Evolutionary conservation across 92 coral and sea anemone species (phyloP).

Genomic region (Zoanthus solanderi): DNA sequence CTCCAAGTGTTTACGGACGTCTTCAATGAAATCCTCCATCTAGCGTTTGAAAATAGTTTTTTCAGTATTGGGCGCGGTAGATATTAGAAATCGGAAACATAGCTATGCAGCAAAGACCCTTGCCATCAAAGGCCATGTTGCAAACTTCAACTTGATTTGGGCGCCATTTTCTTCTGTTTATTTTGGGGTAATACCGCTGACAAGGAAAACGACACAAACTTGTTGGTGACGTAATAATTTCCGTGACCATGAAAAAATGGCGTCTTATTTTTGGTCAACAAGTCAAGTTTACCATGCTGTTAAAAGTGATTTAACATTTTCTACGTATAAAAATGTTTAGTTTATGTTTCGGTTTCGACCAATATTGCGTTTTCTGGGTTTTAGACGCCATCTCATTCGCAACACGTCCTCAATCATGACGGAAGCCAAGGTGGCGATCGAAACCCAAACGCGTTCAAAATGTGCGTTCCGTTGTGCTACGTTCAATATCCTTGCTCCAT

Average conservation of each 20-base stretch:
- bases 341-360: conserved; percentile 41
- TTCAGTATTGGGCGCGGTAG: not conserved
- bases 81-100: not conserved
- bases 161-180: conserved; percentile 36
- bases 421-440: not conserved
- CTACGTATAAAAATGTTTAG: conserved; percentile 25
- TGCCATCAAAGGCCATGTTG: not conserved
- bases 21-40: conserved; percentile 20
- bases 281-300: not conserved
- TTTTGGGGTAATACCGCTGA: conserved; percentile 32
- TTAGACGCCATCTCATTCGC: conserved; percentile 35
- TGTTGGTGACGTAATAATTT: conserved; percentile 24
- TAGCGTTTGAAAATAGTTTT: not conserved
- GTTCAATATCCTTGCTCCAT: conserved; percentile 44
- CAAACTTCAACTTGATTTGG: not conserved
- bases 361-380: conserved; percentile 30
- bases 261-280: not conserved
- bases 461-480: conserved; percentile 48
- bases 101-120: not conserved
- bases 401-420: conserved; percentile 37
- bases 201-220: not conserved
- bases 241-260: not conserved
- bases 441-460: conserved; percentile 6
- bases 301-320: not conserved
- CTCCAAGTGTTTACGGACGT: not conserved